These are phyloP conservation scores for Cephonodes hylas DNA, from an alignment of 2,888 invertebrate genomes.

Conservation along the genomic window DNA sequence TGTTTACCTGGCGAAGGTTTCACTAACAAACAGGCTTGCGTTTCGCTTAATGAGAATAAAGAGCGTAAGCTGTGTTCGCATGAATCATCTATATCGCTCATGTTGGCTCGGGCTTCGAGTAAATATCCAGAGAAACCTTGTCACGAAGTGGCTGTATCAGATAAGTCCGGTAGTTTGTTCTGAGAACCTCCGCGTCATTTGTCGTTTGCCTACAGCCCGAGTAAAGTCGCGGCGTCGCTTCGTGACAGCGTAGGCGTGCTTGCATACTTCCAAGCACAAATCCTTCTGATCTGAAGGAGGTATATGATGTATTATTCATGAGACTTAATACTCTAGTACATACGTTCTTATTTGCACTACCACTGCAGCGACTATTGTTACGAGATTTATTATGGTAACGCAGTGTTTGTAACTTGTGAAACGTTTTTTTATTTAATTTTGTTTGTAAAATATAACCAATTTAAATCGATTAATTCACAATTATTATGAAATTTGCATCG, in stretches of 20 bases:
- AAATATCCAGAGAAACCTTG: constrained; percentile 52
- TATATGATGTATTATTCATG: constrained; percentile 16
- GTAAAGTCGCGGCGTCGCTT: constrained; percentile 29
- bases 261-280: constrained; percentile 37
- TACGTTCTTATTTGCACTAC: neutral
- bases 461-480: too few species aligned
- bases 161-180: constrained; percentile 77
- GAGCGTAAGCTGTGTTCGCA: neutral
- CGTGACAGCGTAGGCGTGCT: constrained; percentile 68
- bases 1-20: neutral
- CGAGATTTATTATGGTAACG: neutral
- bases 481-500: too few species aligned
- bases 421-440: too few species aligned
- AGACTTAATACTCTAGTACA: constrained; percentile 6
- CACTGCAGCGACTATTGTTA: neutral
- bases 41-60: neutral
- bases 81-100: constrained; percentile 7
- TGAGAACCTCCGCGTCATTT: constrained; percentile 64
- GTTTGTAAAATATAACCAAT: too few species aligned
- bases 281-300: constrained; percentile 25
- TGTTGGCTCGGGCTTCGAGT: constrained; percentile 32
- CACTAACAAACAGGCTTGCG: neutral
- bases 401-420: neutral
- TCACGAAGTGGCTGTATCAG: constrained; percentile 75
- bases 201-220: constrained; percentile 56